Base-by-base conservation (phyloP, 2,113 vertebrate genomes). In the Nesoenas mayeri region DNA sequence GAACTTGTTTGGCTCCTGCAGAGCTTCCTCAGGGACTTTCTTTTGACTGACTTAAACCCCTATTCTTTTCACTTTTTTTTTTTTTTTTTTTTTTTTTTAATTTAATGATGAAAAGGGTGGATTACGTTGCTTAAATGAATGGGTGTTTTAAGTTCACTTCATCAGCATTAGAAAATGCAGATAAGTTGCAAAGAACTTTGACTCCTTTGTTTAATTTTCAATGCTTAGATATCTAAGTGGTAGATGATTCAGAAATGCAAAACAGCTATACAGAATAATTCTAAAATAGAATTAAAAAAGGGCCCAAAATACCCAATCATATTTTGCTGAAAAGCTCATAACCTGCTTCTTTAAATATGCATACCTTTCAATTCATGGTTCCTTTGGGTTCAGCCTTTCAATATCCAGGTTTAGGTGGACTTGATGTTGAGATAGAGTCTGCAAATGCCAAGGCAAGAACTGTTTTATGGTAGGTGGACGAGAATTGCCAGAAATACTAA, bases 41-140 rank as follows among this genome's bases (percentile, higher is more conserved):
- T 93, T 94, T 92, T 96, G 58, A 94, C 28, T 73, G 74, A 51
- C 71, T 91, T 94, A 94, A 95, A 88, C 3, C 71, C 14, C 40
- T 85, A 77, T 90, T 91, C 48, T 93, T 91, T 74, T 24, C 31
- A 29, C 5, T 54, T 67, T 38, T 53, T 42, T 40, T 34, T 61
- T 38, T 53, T 42, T 40, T 34, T n/a, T n/a, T n/a, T n/a, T 61
- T 82, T 62, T 51, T 38, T 32, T 7, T 44, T 42, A 92, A 91
- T 94, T 94, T 94, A 85, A 79, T 79, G 36, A 67, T 93, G 64
- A 94, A 91, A 91, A 94, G 29, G 79, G n/a, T 83, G 91, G 85
- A 95, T 96, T 96, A 80, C 34, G 60, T 60, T 95, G 12, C 71
- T 91, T 97, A 95, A 91, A 79, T 85, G 66, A 96, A 89, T 89